A percentile compares a stretch with the other conserved stretches of the same genome.
phyloP scores from a whole-genome alignment of 2,113 vertebrate genomes.

The Piliocolobus tephrosceles region DNA sequence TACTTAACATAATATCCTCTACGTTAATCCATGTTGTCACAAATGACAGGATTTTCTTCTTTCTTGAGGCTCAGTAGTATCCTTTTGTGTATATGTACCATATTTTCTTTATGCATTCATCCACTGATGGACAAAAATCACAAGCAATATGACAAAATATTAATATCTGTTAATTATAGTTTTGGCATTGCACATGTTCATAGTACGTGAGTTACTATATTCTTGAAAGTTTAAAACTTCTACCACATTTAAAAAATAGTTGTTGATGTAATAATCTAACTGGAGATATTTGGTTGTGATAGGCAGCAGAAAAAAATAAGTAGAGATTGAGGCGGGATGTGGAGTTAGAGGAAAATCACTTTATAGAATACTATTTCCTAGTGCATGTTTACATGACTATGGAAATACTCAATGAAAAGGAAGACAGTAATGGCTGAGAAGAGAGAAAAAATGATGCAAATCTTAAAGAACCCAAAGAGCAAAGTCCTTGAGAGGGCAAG shows the following conservation, averaged over 20 bases:
- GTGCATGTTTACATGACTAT: neutral
- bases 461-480: neutral
- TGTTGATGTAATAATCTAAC: neutral
- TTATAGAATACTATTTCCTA: neutral
- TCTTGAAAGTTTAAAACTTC: neutral
- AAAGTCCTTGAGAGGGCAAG: neutral
- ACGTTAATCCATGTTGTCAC: neutral
- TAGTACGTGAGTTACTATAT: neutral
- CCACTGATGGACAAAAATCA: neutral
- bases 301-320: neutral
- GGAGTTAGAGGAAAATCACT: neutral
- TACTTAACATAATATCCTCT: neutral
- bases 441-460: neutral
- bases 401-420: neutral
- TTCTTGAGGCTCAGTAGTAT: neutral
- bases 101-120: neutral
- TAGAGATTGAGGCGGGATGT: neutral
- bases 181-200: neutral
- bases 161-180: neutral
- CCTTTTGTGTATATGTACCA: neutral
- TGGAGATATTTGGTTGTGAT: neutral
- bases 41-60: neutral
- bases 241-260: neutral
- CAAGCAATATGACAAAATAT: neutral
- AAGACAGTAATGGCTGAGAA: neutral